Percentiles rank a stretch among this genome's conserved stretches.
Conservation (phyloP, 2,888 invertebrate genomes). For the Mimachlamys varia region DNA sequence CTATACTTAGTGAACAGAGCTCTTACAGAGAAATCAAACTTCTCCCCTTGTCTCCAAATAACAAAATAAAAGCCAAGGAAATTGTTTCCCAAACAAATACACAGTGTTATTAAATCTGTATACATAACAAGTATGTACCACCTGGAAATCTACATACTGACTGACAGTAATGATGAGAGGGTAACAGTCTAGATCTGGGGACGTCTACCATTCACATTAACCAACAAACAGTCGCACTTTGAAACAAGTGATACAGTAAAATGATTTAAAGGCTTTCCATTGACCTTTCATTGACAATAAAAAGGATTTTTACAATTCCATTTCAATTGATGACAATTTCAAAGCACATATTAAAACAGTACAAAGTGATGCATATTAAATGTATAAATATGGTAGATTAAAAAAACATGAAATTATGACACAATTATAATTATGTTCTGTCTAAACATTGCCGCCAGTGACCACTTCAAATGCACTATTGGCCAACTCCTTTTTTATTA, state of each 20-base stretch:
- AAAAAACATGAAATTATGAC: background rate
- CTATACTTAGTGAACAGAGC: background rate
- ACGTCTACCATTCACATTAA: background rate
- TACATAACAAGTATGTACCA: background rate
- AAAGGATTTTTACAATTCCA: background rate
- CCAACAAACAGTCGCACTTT: background rate
- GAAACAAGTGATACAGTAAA: background rate
- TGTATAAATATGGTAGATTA: background rate
- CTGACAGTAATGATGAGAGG: background rate
- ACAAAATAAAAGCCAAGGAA: background rate
- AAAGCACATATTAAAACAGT: background rate
- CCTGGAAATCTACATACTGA: background rate
- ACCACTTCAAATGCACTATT: background rate
- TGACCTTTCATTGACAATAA: background rate
- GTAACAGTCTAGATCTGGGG: background rate
- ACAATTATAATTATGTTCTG: background rate
- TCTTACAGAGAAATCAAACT: slow-evolving; percentile 6
- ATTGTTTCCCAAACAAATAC: background rate
- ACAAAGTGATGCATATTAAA: background rate
- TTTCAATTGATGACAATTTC: background rate
- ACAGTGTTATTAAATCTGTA: background rate
- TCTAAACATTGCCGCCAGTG: background rate
- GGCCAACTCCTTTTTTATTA: background rate
- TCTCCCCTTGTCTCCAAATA: background rate
- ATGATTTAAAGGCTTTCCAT: background rate